Conservation (phyloP, 2,888 invertebrate genomes). For the Eilema griseolum region DNA sequence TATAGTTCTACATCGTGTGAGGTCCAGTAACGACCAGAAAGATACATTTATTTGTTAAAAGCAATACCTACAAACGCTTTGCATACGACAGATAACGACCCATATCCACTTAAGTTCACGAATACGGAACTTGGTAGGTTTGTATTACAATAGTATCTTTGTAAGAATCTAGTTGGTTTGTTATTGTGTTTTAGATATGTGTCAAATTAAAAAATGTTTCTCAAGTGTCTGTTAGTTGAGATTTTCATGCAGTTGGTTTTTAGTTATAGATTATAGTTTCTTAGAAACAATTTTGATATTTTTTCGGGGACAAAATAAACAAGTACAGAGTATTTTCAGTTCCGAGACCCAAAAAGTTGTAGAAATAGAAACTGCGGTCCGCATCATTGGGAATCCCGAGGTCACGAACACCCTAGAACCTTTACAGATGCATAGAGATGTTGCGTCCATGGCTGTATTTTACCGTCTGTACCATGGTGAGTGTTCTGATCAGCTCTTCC, state of each 20-base stretch:
- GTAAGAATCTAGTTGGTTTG: not conserved
- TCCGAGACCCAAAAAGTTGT: too few relatives aligned
- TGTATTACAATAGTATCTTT: slow-evolving; percentile 7
- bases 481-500: too few relatives aligned
- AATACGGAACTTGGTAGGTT: not conserved
- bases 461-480: too few relatives aligned
- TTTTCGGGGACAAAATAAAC: too few relatives aligned
- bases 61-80: slow-evolving; percentile 45
- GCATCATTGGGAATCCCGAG: too few relatives aligned
- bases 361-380: too few relatives aligned
- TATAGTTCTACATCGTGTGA: slow-evolving; percentile 38
- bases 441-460: too few relatives aligned
- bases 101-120: slow-evolving; percentile 7
- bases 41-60: slow-evolving; percentile 41
- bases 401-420: too few relatives aligned
- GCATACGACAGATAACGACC: slow-evolving; percentile 45
- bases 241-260: too few relatives aligned
- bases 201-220: not conserved
- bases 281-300: too few relatives aligned
- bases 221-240: not conserved
- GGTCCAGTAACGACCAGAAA: slow-evolving; percentile 33
- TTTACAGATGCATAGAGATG: too few relatives aligned
- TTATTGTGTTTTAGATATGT: not conserved
- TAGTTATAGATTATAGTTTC: not conserved
- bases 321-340: too few relatives aligned